Conservation (phyloP, 2,797 vertebrate species). For the Alauda arvensis region DNA sequence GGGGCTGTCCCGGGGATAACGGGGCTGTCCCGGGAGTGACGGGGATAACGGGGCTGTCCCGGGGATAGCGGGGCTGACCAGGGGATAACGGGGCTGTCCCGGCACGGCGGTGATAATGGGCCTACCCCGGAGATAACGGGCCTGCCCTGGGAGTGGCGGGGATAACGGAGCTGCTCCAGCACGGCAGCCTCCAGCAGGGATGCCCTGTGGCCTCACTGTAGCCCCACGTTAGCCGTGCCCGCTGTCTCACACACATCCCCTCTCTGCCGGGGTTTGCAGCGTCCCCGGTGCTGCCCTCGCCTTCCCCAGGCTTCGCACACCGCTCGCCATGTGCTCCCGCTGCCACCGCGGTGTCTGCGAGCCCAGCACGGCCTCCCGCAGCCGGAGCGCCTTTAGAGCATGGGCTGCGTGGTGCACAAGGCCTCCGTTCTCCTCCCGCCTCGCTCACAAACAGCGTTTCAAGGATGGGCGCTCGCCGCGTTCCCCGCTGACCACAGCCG, state of each 20-base stretch:
- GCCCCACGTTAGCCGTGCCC: rapidly evolving
- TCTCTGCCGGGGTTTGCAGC: background rate
- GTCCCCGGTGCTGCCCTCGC: background rate
- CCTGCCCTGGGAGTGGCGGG: no score
- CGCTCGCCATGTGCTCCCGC: background rate
- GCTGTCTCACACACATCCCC: background rate
- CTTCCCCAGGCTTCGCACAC: background rate
- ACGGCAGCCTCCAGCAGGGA: no score
- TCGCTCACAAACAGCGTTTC: background rate
- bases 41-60: no score
- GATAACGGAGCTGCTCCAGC: no score
- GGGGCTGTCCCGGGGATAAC: no score
- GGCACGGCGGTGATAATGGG: no score
- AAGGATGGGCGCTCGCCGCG: background rate
- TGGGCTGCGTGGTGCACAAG: background rate
- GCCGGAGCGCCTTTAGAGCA: background rate
- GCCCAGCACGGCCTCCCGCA: background rate
- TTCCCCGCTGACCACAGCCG: background rate
- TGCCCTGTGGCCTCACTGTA: rapidly evolving
- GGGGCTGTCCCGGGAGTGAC: no score
- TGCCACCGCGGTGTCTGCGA: background rate
- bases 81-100: no score
- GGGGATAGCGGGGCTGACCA: no score
- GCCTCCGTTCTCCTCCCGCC: slow-evolving; percentile 1
- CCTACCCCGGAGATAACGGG: no score